Conservation (phyloP, 2,113 vertebrate species). For the Cavia porcellus region DNA sequence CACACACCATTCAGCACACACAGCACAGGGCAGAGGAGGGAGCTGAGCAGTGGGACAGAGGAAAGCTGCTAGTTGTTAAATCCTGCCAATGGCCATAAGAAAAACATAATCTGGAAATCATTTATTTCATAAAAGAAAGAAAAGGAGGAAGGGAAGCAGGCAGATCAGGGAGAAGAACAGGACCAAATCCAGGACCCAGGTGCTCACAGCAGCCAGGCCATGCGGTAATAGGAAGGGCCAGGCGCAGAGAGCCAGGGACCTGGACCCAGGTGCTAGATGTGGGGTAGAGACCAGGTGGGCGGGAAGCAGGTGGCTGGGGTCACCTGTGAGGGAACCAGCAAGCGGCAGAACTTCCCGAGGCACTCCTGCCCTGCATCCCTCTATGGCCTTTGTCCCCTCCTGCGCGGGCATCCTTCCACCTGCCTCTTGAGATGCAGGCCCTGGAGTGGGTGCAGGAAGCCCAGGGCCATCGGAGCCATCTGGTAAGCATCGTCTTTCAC, state of each 20-base stretch:
- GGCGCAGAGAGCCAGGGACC: neutral
- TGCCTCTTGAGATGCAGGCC: neutral
- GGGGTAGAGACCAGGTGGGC: too few species aligned
- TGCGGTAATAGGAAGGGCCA: neutral
- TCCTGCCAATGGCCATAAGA: neutral
- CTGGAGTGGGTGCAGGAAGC: neutral
- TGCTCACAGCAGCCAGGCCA: too few species aligned
- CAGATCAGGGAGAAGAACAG: neutral
- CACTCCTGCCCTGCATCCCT: too few species aligned
- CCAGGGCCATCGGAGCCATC: neutral
- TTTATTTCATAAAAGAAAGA: neutral
- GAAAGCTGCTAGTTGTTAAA: neutral
- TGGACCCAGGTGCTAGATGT: too few species aligned
- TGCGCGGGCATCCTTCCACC: neutral
- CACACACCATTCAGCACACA: neutral
- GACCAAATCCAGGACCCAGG: too few species aligned
- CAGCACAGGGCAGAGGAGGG: neutral
- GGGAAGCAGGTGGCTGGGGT: too few species aligned
- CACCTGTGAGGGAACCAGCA: too few species aligned
- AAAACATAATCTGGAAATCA: neutral
- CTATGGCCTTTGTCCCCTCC: neutral
- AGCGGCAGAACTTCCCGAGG: too few species aligned
- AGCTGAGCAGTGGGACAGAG: neutral
- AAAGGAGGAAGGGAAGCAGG: too few species aligned
- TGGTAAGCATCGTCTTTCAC: neutral